Percentiles rank a stretch among this genome's conserved stretches.
phyloP scores from a whole-genome alignment of 2,113 vertebrate genomes.

The Andinoacara biseriatus region DNA sequence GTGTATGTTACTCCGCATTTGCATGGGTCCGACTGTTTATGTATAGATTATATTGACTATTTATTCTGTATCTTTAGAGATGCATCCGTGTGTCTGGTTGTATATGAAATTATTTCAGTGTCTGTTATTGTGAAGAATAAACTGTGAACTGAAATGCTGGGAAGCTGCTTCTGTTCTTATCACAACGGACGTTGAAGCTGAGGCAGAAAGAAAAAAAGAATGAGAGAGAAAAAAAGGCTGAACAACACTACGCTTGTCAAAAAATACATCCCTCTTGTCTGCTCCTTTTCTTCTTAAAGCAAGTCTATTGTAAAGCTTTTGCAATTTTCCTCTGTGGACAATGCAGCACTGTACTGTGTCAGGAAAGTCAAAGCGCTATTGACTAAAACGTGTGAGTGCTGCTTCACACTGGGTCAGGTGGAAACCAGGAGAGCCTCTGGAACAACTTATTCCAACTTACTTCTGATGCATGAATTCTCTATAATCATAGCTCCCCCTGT shows the following conservation, averaged over 20 bases:
- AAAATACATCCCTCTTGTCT: slow-evolving; percentile 8
- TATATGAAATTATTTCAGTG: neutral
- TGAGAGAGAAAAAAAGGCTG: neutral
- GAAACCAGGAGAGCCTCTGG: neutral
- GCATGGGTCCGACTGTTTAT: neutral
- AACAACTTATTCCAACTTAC: slow-evolving; percentile 15
- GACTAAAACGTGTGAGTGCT: slow-evolving; percentile 1
- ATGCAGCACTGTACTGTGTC: neutral
- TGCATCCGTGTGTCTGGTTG: neutral
- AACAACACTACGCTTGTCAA: slow-evolving; percentile 6
- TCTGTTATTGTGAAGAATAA: neutral
- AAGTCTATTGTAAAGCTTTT: neutral
- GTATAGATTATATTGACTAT: slow-evolving; percentile 12
- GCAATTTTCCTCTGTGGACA: slow-evolving; percentile 25
- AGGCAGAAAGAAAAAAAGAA: slow-evolving; percentile 12
- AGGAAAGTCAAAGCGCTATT: slow-evolving; percentile 27
- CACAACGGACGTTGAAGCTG: neutral
- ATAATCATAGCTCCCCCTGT: neutral
- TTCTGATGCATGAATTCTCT: slow-evolving; percentile 5
- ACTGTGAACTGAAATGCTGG: neutral
- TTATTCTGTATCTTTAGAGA: neutral
- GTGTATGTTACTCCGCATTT: neutral
- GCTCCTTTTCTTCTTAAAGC: neutral
- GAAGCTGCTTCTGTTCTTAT: slow-evolving; percentile 4
- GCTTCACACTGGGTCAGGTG: neutral